These are phyloP conservation scores for Mystacides longicornis DNA, from an alignment of 2,888 invertebrate species.

Conservation along the genomic window DNA sequence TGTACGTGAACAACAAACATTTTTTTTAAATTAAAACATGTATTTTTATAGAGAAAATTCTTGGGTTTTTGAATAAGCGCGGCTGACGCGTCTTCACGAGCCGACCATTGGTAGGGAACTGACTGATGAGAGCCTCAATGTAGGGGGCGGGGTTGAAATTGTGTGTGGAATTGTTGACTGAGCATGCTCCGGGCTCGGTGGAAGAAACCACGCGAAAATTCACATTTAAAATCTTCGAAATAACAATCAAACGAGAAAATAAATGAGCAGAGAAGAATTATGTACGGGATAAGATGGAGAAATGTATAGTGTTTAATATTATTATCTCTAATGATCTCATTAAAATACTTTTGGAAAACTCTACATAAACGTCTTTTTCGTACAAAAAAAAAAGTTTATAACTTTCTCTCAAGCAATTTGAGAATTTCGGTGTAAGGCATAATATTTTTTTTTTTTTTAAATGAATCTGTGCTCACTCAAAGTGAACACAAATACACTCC, in stretches of 20 bases:
- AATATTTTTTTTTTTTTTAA: not conserved
- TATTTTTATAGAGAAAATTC: not conserved
- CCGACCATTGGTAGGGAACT: not conserved
- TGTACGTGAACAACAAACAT: not conserved
- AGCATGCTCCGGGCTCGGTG: not conserved
- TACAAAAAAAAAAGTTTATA: too few species aligned
- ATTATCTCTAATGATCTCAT: not conserved
- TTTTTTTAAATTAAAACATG: not conserved
- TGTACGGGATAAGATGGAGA: constrained; percentile 2
- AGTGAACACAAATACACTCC: too few species aligned
- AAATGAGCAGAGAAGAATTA: not conserved
- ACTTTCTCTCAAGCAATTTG: not conserved
- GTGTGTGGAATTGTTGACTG: not conserved
- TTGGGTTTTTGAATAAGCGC: not conserved
- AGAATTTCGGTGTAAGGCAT: not conserved
- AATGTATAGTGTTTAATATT: not conserved
- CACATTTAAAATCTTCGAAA: not conserved
- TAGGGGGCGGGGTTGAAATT: not conserved
- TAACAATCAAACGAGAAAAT: constrained; percentile 2
- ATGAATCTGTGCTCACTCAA: too few species aligned
- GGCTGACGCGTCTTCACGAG: not conserved
- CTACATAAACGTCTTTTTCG: not conserved
- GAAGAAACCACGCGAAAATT: not conserved
- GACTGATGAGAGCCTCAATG: not conserved
- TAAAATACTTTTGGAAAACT: constrained; percentile 1